Evolutionary conservation across 2,113 vertebrate genomes (phyloP).

Genomic region (Forbesichthys agassizii): DNA sequence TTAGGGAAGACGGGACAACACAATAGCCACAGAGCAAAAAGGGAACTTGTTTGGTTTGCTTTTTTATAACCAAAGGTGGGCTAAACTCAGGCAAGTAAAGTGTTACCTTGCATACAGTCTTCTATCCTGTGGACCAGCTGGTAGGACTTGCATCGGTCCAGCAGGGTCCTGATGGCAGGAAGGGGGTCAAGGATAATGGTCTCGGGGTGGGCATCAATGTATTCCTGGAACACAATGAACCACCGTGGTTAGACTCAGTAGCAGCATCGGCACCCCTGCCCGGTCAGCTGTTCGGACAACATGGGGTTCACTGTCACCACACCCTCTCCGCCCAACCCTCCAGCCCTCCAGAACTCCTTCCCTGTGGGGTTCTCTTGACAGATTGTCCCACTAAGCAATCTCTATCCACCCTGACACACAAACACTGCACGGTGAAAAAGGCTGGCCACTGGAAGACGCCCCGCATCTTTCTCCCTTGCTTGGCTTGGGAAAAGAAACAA

Average conservation of each 20-base stretch:
- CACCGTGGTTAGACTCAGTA: neutral
- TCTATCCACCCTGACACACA: conserved; percentile 35
- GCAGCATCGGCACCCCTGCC: conserved; percentile 49
- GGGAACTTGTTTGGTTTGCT: neutral
- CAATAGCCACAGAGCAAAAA: neutral
- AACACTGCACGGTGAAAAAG: conserved; percentile 40
- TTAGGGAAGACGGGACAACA: no score
- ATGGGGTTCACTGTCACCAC: conserved; percentile 65
- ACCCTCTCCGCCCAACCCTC: conserved; percentile 12
- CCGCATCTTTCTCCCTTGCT: conserved; percentile 1
- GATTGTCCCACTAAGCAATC: conserved; percentile 18
- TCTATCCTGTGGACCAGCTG: conserved; percentile 95
- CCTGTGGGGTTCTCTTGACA: conserved; percentile 28
- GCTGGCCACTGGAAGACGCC: conserved; percentile 27
- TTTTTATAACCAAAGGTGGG: neutral
- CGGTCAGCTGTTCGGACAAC: conserved; percentile 51
- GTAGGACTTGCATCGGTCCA: conserved; percentile 97
- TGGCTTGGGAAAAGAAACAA: conserved; percentile 36
- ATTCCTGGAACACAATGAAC: conserved; percentile 81
- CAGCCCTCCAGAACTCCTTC: conserved; percentile 24
- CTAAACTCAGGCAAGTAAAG: neutral
- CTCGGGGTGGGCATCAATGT: conserved; percentile 95
- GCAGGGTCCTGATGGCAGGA: conserved; percentile 92
- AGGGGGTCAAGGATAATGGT: conserved; percentile 97
- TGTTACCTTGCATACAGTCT: conserved; percentile 91